These are phyloP conservation scores for Aurelia sp. DNA, from an alignment of 30 jellyfish, hydroid and myxozoan species.

Conservation along the genomic window DNA sequence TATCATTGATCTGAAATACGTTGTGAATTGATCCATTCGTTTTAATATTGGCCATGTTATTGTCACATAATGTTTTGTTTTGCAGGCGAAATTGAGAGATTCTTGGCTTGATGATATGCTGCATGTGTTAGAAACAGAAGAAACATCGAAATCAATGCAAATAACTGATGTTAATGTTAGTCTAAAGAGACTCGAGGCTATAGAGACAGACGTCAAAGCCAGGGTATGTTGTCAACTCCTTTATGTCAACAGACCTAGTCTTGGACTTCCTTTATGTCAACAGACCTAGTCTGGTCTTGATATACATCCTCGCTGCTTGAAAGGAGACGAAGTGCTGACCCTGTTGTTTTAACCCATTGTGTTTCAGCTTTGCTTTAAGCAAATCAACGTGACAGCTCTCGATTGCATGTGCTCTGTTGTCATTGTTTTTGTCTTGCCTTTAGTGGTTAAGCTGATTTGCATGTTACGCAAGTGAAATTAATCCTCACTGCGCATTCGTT, in stretches of 20 bases:
- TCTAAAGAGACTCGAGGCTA: conserved; percentile 68
- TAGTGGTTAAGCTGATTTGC: too few species aligned
- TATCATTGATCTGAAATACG: too few species aligned
- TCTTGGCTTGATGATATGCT: conserved; percentile 77
- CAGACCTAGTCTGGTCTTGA: neutral
- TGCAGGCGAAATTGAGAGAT: conserved; percentile 71
- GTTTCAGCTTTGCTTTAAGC: too few species aligned
- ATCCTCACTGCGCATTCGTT: too few species aligned
- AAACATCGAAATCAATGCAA: conserved; percentile 52
- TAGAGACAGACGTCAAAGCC: conserved; percentile 75
- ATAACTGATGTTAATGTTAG: conserved; percentile 26
- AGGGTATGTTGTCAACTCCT: conserved; percentile 46
- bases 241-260: neutral
- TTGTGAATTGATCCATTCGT: neutral
- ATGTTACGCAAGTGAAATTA: too few species aligned
- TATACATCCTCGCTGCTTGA: too few species aligned
- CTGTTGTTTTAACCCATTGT: too few species aligned
- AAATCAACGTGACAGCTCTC: too few species aligned
- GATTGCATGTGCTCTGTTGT: too few species aligned
- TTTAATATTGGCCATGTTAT: neutral
- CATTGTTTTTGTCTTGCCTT: too few species aligned
- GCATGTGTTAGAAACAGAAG: conserved; percentile 47
- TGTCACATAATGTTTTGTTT: neutral
- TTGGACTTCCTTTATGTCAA: neutral
- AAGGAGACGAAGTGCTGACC: too few species aligned